Base-by-base conservation (phyloP, 2,797 vertebrate species). In the Melanotaenia pygmaea region DNA sequence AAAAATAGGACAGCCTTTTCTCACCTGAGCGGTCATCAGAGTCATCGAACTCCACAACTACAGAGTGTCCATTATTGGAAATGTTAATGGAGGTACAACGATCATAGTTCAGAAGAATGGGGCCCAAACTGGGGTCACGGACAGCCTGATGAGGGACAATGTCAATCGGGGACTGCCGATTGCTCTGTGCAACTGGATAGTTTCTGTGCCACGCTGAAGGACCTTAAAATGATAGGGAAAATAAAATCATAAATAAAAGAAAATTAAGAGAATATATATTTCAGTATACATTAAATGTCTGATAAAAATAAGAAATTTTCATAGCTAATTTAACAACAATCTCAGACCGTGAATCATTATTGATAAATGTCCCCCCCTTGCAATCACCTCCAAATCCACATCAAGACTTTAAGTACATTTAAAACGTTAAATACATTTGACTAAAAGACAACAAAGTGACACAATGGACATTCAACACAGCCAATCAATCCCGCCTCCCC, bases 31-130 rank as follows among this genome's bases (percentile, higher is more conserved):
- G 93, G 81, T 97, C 95, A 70, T 98, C 96, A 0, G 93, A 79
- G 74, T 99, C 98, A 65, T 96, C 95, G 79, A 98, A 99, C 86
- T 98, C 96, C 82, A 99, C 97, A 84, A 95, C 94, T 57, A 98
- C 96, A 0, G 98, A 98, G 81, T 97, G 96, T 16, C 98, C 98
- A 1, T 96, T 99, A 91, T 99, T 99, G 89, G 93, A 75, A 50
- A 99, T 96, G 82, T 85, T 96, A 76, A 96, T 87, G 53, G 98
- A 99, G 2, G 92, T 94, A 62, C 96, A 98, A 0, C 89, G 92
- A 60, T 97, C 96, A 1, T 99, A 99, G 84, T 93, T 94, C 57
- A 97, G 40, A 5, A 90, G 51, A 18, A 99, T 91, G 0, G 95
- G 95, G 45, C 89, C 91, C 65, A 99, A 93, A 54, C 28, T 91